These are phyloP conservation scores for Eupithecia subumbrata DNA, from an alignment of 2,888 invertebrate species.

Conservation along the genomic window DNA sequence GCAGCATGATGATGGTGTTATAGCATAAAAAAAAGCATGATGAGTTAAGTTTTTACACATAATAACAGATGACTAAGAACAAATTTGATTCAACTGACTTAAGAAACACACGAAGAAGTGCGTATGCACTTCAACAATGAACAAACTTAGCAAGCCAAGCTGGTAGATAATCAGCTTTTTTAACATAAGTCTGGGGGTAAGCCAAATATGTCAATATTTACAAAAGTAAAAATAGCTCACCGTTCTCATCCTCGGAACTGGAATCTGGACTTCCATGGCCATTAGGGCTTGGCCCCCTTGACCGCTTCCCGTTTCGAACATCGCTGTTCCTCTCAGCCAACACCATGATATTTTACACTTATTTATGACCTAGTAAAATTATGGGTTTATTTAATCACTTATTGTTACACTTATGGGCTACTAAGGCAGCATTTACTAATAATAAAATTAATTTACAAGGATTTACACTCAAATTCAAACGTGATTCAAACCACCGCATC, in stretches of 20 bases:
- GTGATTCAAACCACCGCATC: conserved; percentile 85
- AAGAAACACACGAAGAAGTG: conserved; percentile 22
- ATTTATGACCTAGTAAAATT: conserved; percentile 53
- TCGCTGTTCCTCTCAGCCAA: conserved; percentile 94
- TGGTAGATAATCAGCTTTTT: neutral
- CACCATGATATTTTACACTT: conserved; percentile 88
- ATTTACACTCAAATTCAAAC: conserved; percentile 80
- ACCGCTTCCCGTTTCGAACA: conserved; percentile 94
- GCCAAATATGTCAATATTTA: neutral
- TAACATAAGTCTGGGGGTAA: neutral
- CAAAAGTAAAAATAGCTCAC: conserved; percentile 68
- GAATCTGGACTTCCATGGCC: conserved; percentile 91
- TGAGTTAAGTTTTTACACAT: conserved; percentile 40
- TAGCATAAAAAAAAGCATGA: conserved; percentile 80
- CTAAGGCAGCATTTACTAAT: conserved; percentile 42
- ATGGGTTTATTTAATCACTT: conserved; percentile 50
- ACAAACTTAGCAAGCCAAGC: conserved; percentile 1
- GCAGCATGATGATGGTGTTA: conserved; percentile 78
- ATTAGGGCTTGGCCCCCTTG: conserved; percentile 96
- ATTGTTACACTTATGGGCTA: conserved; percentile 45
- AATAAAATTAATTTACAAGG: conserved; percentile 65
- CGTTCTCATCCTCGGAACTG: conserved; percentile 94
- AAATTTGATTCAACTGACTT: conserved; percentile 6
- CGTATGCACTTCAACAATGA: conserved; percentile 24
- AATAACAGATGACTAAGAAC: neutral